Evolutionary conservation across 2,888 invertebrate genomes (phyloP), one percentile per base, ranked within the genome.

Genomic region (Diogma glabrata): DNA sequence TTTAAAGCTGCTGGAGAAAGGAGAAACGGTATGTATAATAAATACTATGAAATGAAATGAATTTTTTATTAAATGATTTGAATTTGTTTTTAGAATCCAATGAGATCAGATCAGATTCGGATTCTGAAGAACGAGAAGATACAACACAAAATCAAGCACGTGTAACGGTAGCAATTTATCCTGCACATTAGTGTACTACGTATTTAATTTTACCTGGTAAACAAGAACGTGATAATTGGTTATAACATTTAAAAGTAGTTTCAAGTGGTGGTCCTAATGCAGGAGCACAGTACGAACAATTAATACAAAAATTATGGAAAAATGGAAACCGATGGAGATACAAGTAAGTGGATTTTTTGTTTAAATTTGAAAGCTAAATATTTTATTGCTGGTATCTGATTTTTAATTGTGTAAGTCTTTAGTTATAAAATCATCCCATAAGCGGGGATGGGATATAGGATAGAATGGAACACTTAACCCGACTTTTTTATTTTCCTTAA

Each of bases 281-380:
- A 38, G 96, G 95, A 48, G 95, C 96, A 1, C 92, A 94, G 65
- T 96, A 92, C 67, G 97, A 97, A 66, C 93, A 96, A 65, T 75
- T 96, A 14, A 83, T 95, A 40, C 93, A 95, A 68, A 91, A 93
- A 67, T 77, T 97, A 26, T n/a, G n/a, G n/a, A n/a, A n/a, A n/a
- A 24, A 94, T 96, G 94, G 93, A 94, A 69, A 89, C 88, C 33
- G 93, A 94, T 62, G 94, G 93, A 0, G 93, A 94, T 73, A 83
- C 91, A 12, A 88, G 87, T 85, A 66, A 75, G 80, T 72, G 36
- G 3, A 14, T 24, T 9, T 24, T 24, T 24, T 24, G 6, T 24
- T n/a, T n/a, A n/a, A 7, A 24, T 7, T 24, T 6, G 24, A n/a
- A n/a, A n/a, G n/a, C n/a, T n/a, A n/a, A n/a, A n/a, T n/a, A n/a